A percentile compares a stretch with the other conserved stretches of the same genome.
phyloP scores from a whole-genome alignment of 2,888 invertebrate genomes.

The Amphimallon solstitiale region DNA sequence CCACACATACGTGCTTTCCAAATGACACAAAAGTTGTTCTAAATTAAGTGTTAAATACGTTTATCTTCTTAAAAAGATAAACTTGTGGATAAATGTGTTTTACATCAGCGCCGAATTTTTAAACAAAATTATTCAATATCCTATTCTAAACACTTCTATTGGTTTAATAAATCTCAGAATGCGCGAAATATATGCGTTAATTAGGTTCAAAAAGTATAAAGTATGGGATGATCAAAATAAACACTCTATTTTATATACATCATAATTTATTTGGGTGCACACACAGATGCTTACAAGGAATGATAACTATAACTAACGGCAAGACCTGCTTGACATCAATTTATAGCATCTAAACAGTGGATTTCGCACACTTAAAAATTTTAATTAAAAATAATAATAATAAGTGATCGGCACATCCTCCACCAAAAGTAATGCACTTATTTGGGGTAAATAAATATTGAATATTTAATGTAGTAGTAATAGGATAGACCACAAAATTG shows the following conservation, averaged over 20 bases:
- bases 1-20: too few relatives aligned
- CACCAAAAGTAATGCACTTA: conserved; percentile 10
- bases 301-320: conserved; percentile 59
- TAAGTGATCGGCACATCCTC: conserved; percentile 1
- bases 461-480: background rate
- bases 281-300: conserved; percentile 56
- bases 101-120: too few relatives aligned
- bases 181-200: background rate
- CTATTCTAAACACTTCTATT: too few relatives aligned
- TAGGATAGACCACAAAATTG: too few relatives aligned
- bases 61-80: too few relatives aligned
- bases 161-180: too few relatives aligned
- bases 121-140: too few relatives aligned
- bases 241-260: conserved; percentile 19
- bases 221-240: background rate
- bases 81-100: too few relatives aligned
- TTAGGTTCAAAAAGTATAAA: background rate
- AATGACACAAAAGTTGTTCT: too few relatives aligned
- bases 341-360: conserved; percentile 57
- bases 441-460: too few relatives aligned
- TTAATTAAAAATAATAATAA: conserved; percentile 27
- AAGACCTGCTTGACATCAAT: conserved; percentile 63
- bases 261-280: conserved; percentile 49
- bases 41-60: too few relatives aligned
- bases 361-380: conserved; percentile 51